These are phyloP conservation scores for Palythoa heliodiscus DNA, from an alignment of 92 coral and sea anemone species.

Conservation along the genomic window DNA sequence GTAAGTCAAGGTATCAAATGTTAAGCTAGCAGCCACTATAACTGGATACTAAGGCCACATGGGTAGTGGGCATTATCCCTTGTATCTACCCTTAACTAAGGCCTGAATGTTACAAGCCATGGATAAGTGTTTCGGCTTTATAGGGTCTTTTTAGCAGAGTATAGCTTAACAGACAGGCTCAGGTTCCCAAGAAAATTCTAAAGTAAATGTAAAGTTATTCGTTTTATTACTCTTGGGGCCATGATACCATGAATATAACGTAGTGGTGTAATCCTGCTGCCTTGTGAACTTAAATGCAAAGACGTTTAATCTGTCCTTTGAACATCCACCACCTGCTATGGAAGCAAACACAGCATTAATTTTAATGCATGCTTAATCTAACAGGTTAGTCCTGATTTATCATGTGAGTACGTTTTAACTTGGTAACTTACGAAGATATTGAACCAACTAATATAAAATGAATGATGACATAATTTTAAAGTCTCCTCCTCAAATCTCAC, in stretches of 20 bases:
- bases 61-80: too few species aligned
- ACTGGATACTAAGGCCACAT: too few species aligned
- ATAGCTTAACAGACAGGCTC: background rate
- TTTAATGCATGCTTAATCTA: too few species aligned
- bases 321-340: background rate
- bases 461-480: background rate
- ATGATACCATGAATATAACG: background rate
- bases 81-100: too few species aligned
- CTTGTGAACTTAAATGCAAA: background rate
- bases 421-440: background rate
- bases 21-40: background rate
- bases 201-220: constrained; percentile 28
- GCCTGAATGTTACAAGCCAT: too few species aligned
- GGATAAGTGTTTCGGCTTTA: too few species aligned
- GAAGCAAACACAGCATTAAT: background rate
- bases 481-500: background rate
- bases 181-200: background rate
- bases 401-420: background rate
- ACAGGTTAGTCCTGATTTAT: too few species aligned
- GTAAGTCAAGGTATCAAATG: background rate
- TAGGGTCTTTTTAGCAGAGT: too few species aligned
- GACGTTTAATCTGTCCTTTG: background rate
- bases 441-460: background rate
- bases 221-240: background rate
- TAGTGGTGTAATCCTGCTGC: background rate